phyloP scores from a whole-genome alignment of 2,113 vertebrate genomes.

The Damaliscus lunatus region DNA sequence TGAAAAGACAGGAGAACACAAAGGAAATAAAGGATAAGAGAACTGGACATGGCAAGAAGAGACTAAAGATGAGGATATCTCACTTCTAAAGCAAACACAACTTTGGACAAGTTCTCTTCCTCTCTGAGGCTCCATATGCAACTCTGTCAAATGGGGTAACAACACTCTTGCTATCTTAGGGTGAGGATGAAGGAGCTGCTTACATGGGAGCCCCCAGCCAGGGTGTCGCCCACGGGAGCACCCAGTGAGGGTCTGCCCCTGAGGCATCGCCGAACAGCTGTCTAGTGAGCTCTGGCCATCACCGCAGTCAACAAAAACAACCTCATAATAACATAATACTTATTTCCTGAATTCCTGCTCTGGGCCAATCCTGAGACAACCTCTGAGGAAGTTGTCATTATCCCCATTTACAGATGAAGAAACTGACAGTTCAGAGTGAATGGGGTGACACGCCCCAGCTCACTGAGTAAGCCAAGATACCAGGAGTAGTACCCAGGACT shows the following conservation, averaged over 20 bases:
- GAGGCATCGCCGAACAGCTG: neutral
- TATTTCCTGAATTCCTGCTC: neutral
- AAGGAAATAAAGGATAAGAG: neutral
- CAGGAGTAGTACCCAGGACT: neutral
- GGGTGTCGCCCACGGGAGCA: neutral
- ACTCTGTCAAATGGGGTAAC: neutral
- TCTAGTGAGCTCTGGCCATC: neutral
- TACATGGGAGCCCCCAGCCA: neutral
- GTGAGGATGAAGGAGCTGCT: neutral
- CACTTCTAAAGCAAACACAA: neutral
- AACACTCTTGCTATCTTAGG: neutral
- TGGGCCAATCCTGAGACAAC: neutral
- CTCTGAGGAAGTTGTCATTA: neutral
- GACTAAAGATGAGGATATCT: neutral
- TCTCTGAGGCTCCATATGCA: neutral
- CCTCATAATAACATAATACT: neutral
- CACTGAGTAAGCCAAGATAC: neutral
- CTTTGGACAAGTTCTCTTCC: neutral
- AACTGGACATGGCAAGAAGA: neutral
- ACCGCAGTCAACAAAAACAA: neutral
- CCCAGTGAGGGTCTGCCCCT: neutral
- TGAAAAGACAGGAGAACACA: neutral
- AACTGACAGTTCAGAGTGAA: neutral
- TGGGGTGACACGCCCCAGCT: neutral
- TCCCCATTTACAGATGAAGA: neutral